Evolutionary conservation across 1,140 invertebrate genomes (phyloP), one percentile per base, ranked within the genome.

Genomic region (Oscheius sp.): DNA sequence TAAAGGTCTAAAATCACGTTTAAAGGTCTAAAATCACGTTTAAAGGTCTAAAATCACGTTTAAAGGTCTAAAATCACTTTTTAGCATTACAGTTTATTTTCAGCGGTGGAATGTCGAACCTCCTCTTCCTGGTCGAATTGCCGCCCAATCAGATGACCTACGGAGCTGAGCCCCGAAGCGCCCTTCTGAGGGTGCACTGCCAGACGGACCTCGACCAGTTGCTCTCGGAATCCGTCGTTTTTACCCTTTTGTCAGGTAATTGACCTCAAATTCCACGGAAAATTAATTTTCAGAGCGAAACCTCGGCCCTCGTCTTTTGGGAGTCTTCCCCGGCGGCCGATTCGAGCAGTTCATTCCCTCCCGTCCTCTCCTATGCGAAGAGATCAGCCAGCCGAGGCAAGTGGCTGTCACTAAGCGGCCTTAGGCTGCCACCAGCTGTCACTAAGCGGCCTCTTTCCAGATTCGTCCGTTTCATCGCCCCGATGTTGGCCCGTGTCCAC

Each of bases 311-410:
- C 93, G 92, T 81, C 87, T 98, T 0, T 92, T 94, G 82, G 95
- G 95, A 0, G 91, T 97, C 18, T 98, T 97, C 84, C 92, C 93
- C 1, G 90, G 93, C 10, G 95, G 95, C 2, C 89, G 95, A 55
- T 91, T 99, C 58, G 95, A 99, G 85, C 92, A 98, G 85, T 97
- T 93, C 83, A 94, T 96, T 85, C 91, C 91, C 10, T 66, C 58
- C 20, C 58, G 75, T 42, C 31, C 70, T 1, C 46, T 77, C 4
- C 74, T 74, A 63, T 79, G 42, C 55, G 42, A 68, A 13, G 49
- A 66, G 35, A 67, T 78, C 20, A 71, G 67, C 26, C 55, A 78
- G 28, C 52, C 58, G 15, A 67, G 67, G 68, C 73, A 23, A 31
- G 26, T 28, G 13, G 3, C 13, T 63, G 29, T 46, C n/a, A n/a